These are phyloP conservation scores for Tenebrio molitor DNA, from an alignment of 1,140 invertebrate species.

Conservation along the genomic window DNA sequence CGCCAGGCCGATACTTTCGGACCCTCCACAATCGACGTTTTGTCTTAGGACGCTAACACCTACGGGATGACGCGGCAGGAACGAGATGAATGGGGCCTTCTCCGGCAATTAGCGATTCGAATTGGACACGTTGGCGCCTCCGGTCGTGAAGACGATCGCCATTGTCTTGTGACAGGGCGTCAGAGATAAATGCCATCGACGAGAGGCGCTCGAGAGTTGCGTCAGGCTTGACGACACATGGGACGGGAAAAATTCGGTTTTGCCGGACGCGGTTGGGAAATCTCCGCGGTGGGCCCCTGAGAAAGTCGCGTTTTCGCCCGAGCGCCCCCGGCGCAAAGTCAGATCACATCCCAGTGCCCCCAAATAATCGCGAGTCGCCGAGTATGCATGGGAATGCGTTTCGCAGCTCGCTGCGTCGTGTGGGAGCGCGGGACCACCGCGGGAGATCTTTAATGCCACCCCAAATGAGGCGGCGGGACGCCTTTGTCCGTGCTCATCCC, in stretches of 20 bases:
- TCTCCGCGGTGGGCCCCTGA: too few species aligned
- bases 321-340: not conserved
- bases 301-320: too few species aligned
- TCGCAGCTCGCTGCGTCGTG: slow-evolving; percentile 59
- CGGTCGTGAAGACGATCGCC: slow-evolving; percentile 17
- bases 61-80: slow-evolving; percentile 25
- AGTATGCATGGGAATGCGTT: slow-evolving; percentile 57
- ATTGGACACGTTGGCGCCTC: slow-evolving; percentile 17
- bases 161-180: slow-evolving; percentile 16
- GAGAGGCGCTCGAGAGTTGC: slow-evolving; percentile 2
- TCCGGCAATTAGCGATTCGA: slow-evolving; percentile 24
- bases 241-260: too few species aligned
- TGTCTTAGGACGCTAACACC: slow-evolving; percentile 32
- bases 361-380: slow-evolving; percentile 17
- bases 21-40: slow-evolving; percentile 22
- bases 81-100: slow-evolving; percentile 2
- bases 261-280: too few species aligned
- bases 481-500: slow-evolving; percentile 57
- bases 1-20: slow-evolving; percentile 54
- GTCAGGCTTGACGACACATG: too few species aligned
- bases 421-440: slow-evolving; percentile 58
- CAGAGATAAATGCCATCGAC: slow-evolving; percentile 20
- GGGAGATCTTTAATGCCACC: slow-evolving; percentile 34
- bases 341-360: not conserved
- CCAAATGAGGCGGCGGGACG: too few species aligned